Evolutionary conservation across 2,113 vertebrate genomes (phyloP).

Genomic region (Marmota flaviventris): DNA sequence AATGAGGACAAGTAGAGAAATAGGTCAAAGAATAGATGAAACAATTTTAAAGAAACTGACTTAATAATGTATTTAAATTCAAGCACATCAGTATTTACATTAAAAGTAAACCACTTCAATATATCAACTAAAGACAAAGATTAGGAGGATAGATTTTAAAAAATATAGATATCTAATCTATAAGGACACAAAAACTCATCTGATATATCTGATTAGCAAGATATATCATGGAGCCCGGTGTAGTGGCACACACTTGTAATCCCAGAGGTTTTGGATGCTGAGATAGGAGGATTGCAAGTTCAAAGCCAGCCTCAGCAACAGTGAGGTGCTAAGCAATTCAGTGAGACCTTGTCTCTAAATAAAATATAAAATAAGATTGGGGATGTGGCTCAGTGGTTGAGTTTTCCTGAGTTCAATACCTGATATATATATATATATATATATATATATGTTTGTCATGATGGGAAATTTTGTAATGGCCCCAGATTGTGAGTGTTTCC

Average conservation of each 20-base stretch:
- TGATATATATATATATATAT: no score
- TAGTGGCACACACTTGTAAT: no score
- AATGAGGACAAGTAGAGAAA: not conserved
- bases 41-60: not conserved
- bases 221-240: no score
- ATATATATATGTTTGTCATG: no score
- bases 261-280: no score
- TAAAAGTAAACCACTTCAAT: not conserved
- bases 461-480: not conserved
- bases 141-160: not conserved
- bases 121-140: not conserved
- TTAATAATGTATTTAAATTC: not conserved
- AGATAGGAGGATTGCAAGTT: no score
- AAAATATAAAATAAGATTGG: no score
- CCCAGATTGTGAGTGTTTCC: not conserved
- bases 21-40: not conserved
- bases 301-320: no score
- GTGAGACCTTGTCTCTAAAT: no score
- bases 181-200: not conserved
- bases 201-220: not conserved
- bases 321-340: no score
- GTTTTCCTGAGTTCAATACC: no score
- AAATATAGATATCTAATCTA: not conserved
- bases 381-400: no score
- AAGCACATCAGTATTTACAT: not conserved